Percentiles rank a stretch among this genome's conserved stretches.
Evolutionary conservation across 2,888 invertebrate species (phyloP).

Genomic region (Thymelicus acteon): DNA sequence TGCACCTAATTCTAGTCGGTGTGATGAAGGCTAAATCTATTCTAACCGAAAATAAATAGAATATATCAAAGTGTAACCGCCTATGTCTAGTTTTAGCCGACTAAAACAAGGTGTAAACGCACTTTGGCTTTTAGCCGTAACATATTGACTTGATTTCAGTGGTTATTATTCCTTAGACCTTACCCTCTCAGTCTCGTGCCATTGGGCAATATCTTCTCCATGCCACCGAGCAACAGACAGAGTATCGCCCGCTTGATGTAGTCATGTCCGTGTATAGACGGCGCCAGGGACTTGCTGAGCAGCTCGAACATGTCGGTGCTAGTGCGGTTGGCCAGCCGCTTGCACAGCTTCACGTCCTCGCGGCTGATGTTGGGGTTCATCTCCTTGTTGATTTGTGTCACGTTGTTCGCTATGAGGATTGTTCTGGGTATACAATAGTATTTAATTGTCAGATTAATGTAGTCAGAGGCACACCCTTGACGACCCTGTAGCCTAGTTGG

Average conservation of each 20-base stretch:
- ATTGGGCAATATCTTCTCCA: constrained; percentile 96
- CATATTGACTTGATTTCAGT: no score
- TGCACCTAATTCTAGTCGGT: no score
- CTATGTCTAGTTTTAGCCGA: no score
- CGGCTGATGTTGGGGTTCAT: constrained; percentile 90
- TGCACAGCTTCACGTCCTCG: constrained; percentile 95
- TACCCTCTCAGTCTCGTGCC: constrained; percentile 96
- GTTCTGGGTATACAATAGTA: constrained; percentile 86
- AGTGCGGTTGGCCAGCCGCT: constrained; percentile 89
- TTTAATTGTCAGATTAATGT: no score
- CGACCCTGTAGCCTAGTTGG: no score
- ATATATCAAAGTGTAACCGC: no score
- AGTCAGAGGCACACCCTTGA: no score
- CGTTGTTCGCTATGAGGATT: constrained; percentile 96
- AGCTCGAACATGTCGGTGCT: constrained; percentile 94
- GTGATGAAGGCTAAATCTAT: no score
- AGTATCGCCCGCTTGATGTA: constrained; percentile 98
- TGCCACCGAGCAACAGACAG: constrained; percentile 96
- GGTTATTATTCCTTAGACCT: no score
- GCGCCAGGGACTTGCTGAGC: constrained; percentile 96
- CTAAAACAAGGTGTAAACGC: no score
- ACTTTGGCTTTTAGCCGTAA: no score
- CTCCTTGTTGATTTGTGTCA: constrained; percentile 95
- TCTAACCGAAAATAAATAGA: no score
- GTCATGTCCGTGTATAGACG: constrained; percentile 98